A percentile compares a stretch with the other conserved stretches of the same genome.
Conservation (phyloP, 37 sponge, comb jelly and placozoan species). For the Oopsacas minuta region DNA sequence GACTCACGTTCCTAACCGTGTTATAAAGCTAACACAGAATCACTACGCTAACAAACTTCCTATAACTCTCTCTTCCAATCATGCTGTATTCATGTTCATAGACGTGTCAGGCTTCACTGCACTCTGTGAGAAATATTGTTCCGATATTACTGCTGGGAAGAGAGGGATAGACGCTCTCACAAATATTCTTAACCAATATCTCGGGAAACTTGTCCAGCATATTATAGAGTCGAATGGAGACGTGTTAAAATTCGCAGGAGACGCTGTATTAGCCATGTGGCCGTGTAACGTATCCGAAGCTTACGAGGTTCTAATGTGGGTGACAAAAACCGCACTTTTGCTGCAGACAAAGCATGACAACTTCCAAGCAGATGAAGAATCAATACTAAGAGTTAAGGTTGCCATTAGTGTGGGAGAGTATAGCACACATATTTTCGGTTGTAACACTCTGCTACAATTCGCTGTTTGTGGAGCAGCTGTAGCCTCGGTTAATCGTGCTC, state of each 20-base stretch:
- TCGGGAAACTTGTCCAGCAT: slow-evolving; percentile 66
- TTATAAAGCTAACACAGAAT: slow-evolving; percentile 23
- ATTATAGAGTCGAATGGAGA: slow-evolving; percentile 69
- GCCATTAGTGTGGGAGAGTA: slow-evolving; percentile 52
- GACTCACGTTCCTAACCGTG: slow-evolving; percentile 47
- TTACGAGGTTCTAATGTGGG: slow-evolving; percentile 27
- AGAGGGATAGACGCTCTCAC: slow-evolving; percentile 70
- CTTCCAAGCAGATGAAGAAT: slow-evolving; percentile 44
- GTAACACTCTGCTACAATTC: neutral
- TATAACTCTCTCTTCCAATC: slow-evolving; percentile 33
- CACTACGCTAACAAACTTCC: slow-evolving; percentile 29
- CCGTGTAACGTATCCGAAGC: slow-evolving; percentile 39
- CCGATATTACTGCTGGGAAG: slow-evolving; percentile 26
- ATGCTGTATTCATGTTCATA: slow-evolving; percentile 37
- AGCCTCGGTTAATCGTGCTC: slow-evolving; percentile 69
- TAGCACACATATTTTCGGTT: neutral
- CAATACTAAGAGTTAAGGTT: slow-evolving; percentile 50
- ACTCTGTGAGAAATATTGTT: slow-evolving; percentile 77
- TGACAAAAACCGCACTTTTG: slow-evolving; percentile 38
- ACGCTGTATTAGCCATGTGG: slow-evolving; percentile 83
- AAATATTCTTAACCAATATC: slow-evolving; percentile 59
- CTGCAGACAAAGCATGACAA: slow-evolving; percentile 64
- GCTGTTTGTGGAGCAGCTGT: slow-evolving; percentile 50
- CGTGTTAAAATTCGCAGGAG: slow-evolving; percentile 84
- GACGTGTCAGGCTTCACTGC: slow-evolving; percentile 64